Percentiles rank a stretch among this genome's conserved stretches.
phyloP scores from a whole-genome alignment of 2,113 vertebrate species.

The Corythornis cristatus region DNA sequence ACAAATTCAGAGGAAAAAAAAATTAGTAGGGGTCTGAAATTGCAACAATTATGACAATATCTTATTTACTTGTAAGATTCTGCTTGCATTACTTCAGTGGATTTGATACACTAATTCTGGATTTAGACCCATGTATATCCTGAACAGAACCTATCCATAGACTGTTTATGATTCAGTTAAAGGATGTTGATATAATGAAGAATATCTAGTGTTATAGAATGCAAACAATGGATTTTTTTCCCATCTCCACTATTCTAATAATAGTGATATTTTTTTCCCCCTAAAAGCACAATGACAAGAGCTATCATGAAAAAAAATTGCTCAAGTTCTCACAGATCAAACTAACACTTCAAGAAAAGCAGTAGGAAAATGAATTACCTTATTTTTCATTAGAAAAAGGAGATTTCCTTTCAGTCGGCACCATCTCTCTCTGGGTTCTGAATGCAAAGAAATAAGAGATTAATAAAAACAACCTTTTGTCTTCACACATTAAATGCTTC shows the following conservation, averaged over 20 bases:
- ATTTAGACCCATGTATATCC: neutral
- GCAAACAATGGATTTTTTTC: neutral
- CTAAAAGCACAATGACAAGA: conserved; percentile 22
- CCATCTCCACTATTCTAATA: neutral
- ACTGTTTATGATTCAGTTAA: neutral
- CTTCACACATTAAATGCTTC: conserved; percentile 64
- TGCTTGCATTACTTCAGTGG: neutral
- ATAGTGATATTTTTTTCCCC: neutral
- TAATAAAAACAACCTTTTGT: conserved; percentile 66
- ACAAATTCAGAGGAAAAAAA: neutral
- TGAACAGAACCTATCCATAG: neutral
- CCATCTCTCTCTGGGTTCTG: conserved; percentile 77
- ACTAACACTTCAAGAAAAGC: neutral
- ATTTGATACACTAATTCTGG: neutral
- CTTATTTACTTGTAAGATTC: neutral
- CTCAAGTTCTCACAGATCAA: neutral
- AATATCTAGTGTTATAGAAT: neutral
- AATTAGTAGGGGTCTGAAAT: neutral
- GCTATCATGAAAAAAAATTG: neutral
- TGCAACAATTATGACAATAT: neutral
- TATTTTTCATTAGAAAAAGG: conserved; percentile 75
- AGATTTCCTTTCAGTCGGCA: conserved; percentile 74
- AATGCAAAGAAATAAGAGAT: conserved; percentile 66
- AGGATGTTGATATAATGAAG: neutral
- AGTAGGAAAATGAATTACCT: conserved; percentile 69